Evolutionary conservation across 2,888 invertebrate genomes (phyloP).

Genomic region (Lepetodrilus schrolli): DNA sequence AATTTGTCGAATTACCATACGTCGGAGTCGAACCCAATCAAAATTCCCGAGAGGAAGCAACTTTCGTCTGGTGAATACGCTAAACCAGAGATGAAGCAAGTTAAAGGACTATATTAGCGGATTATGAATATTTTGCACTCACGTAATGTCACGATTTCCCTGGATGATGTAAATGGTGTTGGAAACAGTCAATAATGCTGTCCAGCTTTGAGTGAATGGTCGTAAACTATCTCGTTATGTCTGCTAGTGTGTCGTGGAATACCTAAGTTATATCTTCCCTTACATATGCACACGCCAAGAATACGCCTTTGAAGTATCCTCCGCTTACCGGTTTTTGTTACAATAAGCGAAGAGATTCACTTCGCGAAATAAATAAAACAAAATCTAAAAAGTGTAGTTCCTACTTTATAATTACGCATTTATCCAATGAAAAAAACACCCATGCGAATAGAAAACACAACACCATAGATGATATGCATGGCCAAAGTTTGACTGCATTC

Average conservation of each 20-base stretch:
- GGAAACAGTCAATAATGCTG: constrained; percentile 21
- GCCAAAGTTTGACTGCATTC: no score
- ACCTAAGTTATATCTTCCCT: not conserved
- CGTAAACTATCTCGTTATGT: constrained; percentile 15
- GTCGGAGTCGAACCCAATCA: constrained; percentile 21
- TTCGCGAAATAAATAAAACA: no score
- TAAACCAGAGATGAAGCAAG: not conserved
- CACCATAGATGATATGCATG: no score
- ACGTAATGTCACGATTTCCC: constrained; percentile 12
- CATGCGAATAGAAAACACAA: no score
- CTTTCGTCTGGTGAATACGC: not conserved
- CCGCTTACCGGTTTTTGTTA: no score
- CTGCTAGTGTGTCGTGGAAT: not conserved
- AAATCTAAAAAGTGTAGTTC: no score
- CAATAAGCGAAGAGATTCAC: no score
- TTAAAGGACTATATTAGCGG: not conserved
- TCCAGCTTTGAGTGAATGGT: not conserved
- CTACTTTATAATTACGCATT: no score
- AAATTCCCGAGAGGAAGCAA: not conserved
- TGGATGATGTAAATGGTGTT: not conserved
- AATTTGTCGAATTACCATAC: constrained; percentile 31
- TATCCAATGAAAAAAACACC: no score
- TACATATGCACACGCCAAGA: no score
- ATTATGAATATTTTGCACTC: constrained; percentile 26
- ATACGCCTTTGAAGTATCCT: no score